These are phyloP conservation scores for Camponotus floridanus DNA, from an alignment of 1,140 invertebrate species.

Conservation along the genomic window DNA sequence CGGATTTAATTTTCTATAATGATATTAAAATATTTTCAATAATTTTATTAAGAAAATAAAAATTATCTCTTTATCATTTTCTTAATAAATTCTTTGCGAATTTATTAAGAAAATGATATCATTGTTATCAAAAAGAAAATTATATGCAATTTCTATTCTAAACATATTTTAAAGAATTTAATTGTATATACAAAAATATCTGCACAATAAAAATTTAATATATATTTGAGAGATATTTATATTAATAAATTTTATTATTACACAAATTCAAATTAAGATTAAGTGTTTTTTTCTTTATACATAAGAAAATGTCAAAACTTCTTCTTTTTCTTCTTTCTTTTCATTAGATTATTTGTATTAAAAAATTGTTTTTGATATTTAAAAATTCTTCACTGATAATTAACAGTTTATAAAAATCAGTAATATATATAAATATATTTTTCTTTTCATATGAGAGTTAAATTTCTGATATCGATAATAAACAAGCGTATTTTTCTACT, in stretches of 20 bases:
- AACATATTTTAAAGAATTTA: too few relatives aligned
- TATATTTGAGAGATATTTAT: too few relatives aligned
- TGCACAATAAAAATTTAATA: too few relatives aligned
- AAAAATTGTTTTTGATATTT: not conserved
- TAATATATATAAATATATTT: not conserved
- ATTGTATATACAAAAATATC: too few relatives aligned
- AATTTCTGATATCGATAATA: not conserved
- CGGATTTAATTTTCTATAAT: not conserved
- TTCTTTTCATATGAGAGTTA: not conserved
- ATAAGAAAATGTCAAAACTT: not conserved
- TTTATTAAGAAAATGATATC: too few relatives aligned
- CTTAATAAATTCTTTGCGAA: too few relatives aligned
- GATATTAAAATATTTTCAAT: not conserved
- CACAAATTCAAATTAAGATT: not conserved
- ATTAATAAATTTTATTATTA: not conserved
- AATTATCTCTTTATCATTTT: too few relatives aligned
- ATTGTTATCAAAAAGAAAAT: too few relatives aligned
- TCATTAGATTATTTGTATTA: not conserved
- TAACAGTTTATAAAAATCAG: not conserved
- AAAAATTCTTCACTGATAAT: not conserved
- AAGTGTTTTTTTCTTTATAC: not conserved
- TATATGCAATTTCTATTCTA: too few relatives aligned
- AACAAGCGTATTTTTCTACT: not conserved
- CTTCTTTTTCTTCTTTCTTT: not conserved
- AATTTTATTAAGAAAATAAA: too few relatives aligned